Base-by-base conservation (phyloP, 2,797 vertebrate genomes). In the Gymnodraco acuticeps region DNA sequence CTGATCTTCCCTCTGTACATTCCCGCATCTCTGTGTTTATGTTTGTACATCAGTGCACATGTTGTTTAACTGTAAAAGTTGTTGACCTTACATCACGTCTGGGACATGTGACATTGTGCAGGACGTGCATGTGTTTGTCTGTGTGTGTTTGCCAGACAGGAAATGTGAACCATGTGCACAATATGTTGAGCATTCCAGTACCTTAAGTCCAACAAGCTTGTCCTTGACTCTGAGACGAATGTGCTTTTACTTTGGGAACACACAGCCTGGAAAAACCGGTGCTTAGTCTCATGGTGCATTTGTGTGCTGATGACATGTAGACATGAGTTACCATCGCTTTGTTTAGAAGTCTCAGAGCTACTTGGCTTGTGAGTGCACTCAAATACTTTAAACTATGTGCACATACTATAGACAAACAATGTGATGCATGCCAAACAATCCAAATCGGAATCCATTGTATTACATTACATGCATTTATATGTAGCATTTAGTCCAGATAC, bases 151-250 rank as follows among this genome's bases (percentile, higher is more conserved):
- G 48, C 74, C 83, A 85, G 83, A 75, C 80, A 88, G 90, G 86
- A 93, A 92, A 92, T 88, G 58, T 87, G 81, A 91, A 76, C 83
- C 87, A 91, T 80, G 73, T 89, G 89, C 74, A 23, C 67, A 67
- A 47, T 66, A 80, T 75, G 82, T 70, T 63, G 33, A 77, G 33
- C 64, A 66, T 82, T 86, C 77, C 83, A 82, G 63, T 45, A 59
- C 46, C 78, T 82, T 52, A 63, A 48, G 56, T 70, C 82, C 75
- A 71, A 60, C 73, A 54, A 67, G 63, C 75, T 59, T 66, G 31
- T 63, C 64, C 54, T 71, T 83, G 51, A 70, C 46, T 55, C 53
- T 42, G 63, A 79, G 73, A 82, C 58, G 38, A 69, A 70, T 63
- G 71, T 31, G 66, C 11, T 71, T 75, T 69, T 75, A 59, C 60